A percentile compares a stretch with the other conserved stretches of the same genome.
These are phyloP conservation scores for Clupea harengus DNA, from an alignment of 2,113 vertebrate genomes.

Conservation along the genomic window DNA sequence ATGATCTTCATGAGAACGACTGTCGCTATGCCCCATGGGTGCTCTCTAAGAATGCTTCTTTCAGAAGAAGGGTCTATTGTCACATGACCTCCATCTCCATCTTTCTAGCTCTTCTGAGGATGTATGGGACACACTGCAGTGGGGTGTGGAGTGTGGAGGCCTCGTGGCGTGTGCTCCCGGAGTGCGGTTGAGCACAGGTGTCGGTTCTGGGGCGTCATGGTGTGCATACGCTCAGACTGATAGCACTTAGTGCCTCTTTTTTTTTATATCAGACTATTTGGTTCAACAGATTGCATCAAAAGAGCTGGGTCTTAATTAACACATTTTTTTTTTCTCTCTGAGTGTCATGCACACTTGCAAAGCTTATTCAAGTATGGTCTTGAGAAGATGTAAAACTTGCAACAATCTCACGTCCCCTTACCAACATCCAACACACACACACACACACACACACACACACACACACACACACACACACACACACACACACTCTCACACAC, in stretches of 20 bases:
- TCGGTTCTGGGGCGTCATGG: background rate
- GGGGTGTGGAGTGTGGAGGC: background rate
- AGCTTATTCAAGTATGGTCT: background rate
- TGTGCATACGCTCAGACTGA: background rate
- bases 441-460: conserved; percentile 25
- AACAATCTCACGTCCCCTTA: conserved; percentile 9
- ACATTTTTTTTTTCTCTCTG: background rate
- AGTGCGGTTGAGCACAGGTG: background rate
- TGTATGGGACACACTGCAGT: background rate
- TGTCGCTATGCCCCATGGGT: conserved; percentile 10
- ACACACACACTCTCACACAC: no score
- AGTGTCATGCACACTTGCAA: background rate
- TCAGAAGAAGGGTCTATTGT: conserved; percentile 15
- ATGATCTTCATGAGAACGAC: conserved; percentile 15
- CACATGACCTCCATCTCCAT: conserved; percentile 14
- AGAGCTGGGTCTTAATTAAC: background rate
- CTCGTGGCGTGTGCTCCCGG: background rate
- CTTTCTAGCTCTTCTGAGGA: background rate
- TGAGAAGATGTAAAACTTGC: background rate
- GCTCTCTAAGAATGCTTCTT: conserved; percentile 8
- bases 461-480: background rate
- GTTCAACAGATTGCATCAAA: background rate
- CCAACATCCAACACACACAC: background rate
- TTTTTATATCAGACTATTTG: background rate
- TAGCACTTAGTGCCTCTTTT: no score